These are phyloP conservation scores for Dreissena polymorpha DNA, from an alignment of 1,140 invertebrate genomes.

Conservation along the genomic window DNA sequence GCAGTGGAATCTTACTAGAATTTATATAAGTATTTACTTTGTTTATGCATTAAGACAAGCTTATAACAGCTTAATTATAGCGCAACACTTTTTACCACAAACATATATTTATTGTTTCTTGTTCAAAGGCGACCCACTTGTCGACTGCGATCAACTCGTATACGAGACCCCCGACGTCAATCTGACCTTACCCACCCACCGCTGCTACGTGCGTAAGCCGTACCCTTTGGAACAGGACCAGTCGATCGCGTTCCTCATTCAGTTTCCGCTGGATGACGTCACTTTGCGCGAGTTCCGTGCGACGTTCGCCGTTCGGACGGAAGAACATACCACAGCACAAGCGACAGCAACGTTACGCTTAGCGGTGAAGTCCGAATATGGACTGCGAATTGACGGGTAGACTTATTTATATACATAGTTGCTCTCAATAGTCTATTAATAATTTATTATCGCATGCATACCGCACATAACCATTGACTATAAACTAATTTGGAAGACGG, in stretches of 20 bases:
- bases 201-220: constrained; percentile 39
- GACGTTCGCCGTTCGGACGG: constrained; percentile 44
- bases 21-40: no score
- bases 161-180: not conserved
- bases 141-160: constrained; percentile 18
- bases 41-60: no score
- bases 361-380: constrained; percentile 41
- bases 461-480: no score
- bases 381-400: constrained; percentile 42
- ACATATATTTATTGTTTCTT: no score
- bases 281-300: constrained; percentile 37
- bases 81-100: no score
- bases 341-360: constrained; percentile 1
- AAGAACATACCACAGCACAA: constrained; percentile 15
- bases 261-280: constrained; percentile 24
- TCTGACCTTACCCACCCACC: not conserved
- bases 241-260: constrained; percentile 26
- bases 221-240: constrained; percentile 33
- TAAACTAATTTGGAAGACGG: no score
- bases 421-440: no score
- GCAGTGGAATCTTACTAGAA: no score
- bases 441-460: no score
- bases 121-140: constrained; percentile 22
- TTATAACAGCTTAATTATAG: no score
- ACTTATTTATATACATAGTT: not conserved